These are phyloP conservation scores for Netelia fuscicornis DNA, from an alignment of 2,888 invertebrate species.

Conservation along the genomic window DNA sequence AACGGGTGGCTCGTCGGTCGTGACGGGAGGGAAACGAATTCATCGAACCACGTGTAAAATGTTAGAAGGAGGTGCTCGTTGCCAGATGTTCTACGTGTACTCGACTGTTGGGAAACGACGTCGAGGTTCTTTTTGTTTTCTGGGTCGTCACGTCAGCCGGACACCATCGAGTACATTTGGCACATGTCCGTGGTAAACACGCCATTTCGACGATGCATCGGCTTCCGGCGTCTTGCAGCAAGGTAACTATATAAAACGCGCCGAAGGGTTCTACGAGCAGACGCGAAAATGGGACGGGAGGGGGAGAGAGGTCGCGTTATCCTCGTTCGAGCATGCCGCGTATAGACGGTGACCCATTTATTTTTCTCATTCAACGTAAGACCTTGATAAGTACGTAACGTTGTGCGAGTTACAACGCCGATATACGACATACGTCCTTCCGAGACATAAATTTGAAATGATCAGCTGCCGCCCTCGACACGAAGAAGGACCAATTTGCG, in stretches of 20 bases:
- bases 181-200: slow-evolving; percentile 67
- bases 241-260: slow-evolving; percentile 27
- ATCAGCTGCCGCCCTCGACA: slow-evolving; percentile 52
- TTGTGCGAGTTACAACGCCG: neutral
- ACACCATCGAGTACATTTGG: slow-evolving; percentile 75
- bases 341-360: slow-evolving; percentile 55
- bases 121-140: slow-evolving; percentile 72
- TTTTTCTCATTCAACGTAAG: slow-evolving; percentile 36
- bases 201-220: neutral
- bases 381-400: slow-evolving; percentile 33
- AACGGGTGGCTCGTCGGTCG: slow-evolving; percentile 44
- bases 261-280: slow-evolving; percentile 52
- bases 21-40: slow-evolving; percentile 58
- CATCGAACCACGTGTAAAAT: slow-evolving; percentile 52
- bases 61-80: slow-evolving; percentile 35
- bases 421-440: neutral
- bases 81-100: slow-evolving; percentile 76
- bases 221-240: slow-evolving; percentile 15
- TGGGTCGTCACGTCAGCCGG: slow-evolving; percentile 78
- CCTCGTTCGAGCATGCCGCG: slow-evolving; percentile 11
- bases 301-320: neutral
- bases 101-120: slow-evolving; percentile 63
- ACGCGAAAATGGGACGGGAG: neutral
- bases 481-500: slow-evolving; percentile 28
- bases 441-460: slow-evolving; percentile 54